Evolutionary conservation across 2,888 invertebrate genomes (phyloP).

Genomic region (Phortica magna): DNA sequence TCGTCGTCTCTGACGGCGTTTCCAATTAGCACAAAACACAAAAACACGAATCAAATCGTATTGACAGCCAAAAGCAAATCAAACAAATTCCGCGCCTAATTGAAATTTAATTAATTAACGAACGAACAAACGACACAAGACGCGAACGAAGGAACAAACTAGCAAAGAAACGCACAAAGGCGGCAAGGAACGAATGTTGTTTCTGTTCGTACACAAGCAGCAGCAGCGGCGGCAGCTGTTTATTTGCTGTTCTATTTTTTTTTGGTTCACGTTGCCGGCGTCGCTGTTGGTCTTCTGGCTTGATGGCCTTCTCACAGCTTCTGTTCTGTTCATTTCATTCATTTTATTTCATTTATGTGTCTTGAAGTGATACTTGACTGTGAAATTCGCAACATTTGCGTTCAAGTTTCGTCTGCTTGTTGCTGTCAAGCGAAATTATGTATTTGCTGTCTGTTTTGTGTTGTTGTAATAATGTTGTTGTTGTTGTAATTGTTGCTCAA

Average conservation of each 20-base stretch:
- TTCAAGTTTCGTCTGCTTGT: constrained; percentile 12
- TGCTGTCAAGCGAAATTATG: background rate
- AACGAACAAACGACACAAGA: background rate
- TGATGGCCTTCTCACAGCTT: background rate
- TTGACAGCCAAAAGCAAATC: background rate
- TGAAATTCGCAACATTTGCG: background rate
- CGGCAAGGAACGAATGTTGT: background rate
- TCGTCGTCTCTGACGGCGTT: background rate
- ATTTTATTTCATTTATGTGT: background rate
- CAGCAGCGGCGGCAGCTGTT: constrained; percentile 1
- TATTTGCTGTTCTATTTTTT: constrained; percentile 6
- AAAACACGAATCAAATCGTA: background rate
- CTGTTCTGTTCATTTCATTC: background rate
- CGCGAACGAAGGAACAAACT: background rate
- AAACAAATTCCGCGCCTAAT: constrained; percentile 12
- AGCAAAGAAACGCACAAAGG: too few species aligned
- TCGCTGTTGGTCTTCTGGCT: too few species aligned
- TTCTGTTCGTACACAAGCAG: background rate
- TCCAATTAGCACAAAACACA: background rate
- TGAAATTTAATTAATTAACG: constrained; percentile 21
- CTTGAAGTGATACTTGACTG: constrained; percentile 7
- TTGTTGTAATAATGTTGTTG: constrained; percentile 32
- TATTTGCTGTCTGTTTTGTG: constrained; percentile 5
- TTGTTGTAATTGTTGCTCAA: constrained; percentile 44
- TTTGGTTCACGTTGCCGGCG: background rate